Base-by-base conservation (phyloP, 2,888 invertebrate genomes). In the Drosophila fulvimacula region DNA sequence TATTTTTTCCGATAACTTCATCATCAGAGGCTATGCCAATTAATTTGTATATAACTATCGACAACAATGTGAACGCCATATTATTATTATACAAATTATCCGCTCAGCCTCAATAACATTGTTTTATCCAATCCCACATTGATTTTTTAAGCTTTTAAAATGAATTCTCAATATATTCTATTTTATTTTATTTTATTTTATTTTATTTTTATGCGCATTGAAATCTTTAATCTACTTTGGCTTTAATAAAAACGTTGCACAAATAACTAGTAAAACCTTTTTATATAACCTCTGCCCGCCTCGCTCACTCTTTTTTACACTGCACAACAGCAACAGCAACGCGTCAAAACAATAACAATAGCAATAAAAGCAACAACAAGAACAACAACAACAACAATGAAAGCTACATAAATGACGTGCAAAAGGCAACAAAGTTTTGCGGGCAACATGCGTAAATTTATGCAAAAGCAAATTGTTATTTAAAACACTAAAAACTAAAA, bases 401-500 rank as follows among this genome's bases (percentile, higher is more conserved):
- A 42, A 38, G 27, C 58, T 69, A 38, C 41, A 52, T 57, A 62
- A 58, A 88, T 75, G 53, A 73, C 81, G 76, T 75, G 81, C 58
- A 75, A 83, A 76, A 77, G 59, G 75, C 75, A 81, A 74, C 62
- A 82, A 71, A 72, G 53, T 81, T 81, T 76, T 60, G 68, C 73
- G 63, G 44, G 61, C 84, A 88, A 73, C 74, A 80, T 88, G 71
- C 87, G 88, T 83, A 81, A 84, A 84, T 87, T 88, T 83, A 84
- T 84, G 88, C 84, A 81, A 87, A 87, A 69, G 79, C 76, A 88
- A 84, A 84, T 84, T 88, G 89, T 87, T 84, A 86, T 84, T 88
- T 88, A 84, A 84, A 88, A 83, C 73, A 84, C 89, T 82, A 74
- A 87, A 79, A 79, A 77, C 89, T 72, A 73, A 79, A 77, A 65